Conservation (phyloP, 2,113 vertebrate genomes). For the Bujurquina vittata region DNA sequence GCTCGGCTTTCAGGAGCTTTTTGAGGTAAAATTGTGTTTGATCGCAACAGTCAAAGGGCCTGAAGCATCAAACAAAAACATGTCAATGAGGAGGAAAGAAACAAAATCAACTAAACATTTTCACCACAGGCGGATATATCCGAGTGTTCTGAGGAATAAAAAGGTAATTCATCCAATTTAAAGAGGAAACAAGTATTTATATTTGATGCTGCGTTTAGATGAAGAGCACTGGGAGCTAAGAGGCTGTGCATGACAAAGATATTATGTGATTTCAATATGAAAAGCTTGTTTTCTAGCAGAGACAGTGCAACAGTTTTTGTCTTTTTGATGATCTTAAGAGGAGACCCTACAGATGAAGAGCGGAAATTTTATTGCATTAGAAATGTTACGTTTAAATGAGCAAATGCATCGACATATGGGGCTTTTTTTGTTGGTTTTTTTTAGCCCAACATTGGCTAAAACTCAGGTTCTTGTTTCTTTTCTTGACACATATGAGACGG, state of each 20-base stretch:
- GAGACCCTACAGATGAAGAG: not conserved
- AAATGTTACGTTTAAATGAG: not conserved
- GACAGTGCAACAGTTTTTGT: not conserved
- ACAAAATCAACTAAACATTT: conserved; percentile 6
- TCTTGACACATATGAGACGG: not conserved
- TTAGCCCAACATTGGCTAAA: not conserved
- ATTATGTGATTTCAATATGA: not conserved
- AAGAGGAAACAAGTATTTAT: not conserved
- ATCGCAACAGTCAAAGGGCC: conserved; percentile 1
- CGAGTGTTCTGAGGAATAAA: not conserved
- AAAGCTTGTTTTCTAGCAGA: not conserved
- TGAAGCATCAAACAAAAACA: conserved; percentile 2
- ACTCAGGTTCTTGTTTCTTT: not conserved
- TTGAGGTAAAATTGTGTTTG: conserved; percentile 21
- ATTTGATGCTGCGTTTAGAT: conserved; percentile 1
- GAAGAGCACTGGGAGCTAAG: not conserved
- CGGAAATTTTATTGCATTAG: not conserved
- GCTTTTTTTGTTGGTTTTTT: accelerated
- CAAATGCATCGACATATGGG: not conserved
- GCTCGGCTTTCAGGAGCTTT: not conserved
- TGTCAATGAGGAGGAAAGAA: not conserved
- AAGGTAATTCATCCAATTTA: not conserved
- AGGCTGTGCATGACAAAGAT: not conserved
- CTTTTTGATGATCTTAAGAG: not conserved
- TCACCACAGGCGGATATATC: conserved; percentile 2